A percentile compares a stretch with the other conserved stretches of the same genome.
Evolutionary conservation across 2,113 vertebrate genomes (phyloP).

Genomic region (Nesoenas mayeri): DNA sequence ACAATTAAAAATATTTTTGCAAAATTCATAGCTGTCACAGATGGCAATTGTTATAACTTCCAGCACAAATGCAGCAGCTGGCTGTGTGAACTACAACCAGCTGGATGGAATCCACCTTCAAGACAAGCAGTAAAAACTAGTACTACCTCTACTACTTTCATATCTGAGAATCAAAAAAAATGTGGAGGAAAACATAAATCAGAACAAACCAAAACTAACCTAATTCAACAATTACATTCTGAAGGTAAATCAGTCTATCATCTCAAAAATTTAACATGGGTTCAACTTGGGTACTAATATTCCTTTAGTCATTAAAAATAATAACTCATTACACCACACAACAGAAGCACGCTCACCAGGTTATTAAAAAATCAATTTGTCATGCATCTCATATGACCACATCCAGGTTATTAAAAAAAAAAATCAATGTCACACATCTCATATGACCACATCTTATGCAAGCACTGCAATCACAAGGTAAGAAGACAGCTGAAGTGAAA

Average conservation of each 20-base stretch:
- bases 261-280: not conserved
- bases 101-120: conserved; percentile 33
- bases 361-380: not conserved
- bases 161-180: not conserved
- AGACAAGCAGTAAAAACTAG: conserved; percentile 3
- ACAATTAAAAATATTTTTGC: conserved; percentile 44
- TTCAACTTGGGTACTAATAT: not conserved
- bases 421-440: not conserved
- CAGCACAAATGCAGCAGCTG: conserved; percentile 51
- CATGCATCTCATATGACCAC: not conserved
- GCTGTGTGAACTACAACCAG: conserved; percentile 31
- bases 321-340: not conserved
- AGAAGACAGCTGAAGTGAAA: not conserved
- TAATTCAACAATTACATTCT: not conserved
- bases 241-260: not conserved
- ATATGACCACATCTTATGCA: not conserved
- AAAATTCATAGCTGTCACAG: conserved; percentile 52
- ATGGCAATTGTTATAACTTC: not conserved
- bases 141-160: not conserved
- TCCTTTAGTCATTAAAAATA: not conserved
- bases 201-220: not conserved
- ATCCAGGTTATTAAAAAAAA: not conserved
- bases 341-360: not conserved
- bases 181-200: not conserved
- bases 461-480: not conserved